phyloP scores from a whole-genome alignment of 2,113 vertebrate species.

The Nerophis lumbriciformis region DNA sequence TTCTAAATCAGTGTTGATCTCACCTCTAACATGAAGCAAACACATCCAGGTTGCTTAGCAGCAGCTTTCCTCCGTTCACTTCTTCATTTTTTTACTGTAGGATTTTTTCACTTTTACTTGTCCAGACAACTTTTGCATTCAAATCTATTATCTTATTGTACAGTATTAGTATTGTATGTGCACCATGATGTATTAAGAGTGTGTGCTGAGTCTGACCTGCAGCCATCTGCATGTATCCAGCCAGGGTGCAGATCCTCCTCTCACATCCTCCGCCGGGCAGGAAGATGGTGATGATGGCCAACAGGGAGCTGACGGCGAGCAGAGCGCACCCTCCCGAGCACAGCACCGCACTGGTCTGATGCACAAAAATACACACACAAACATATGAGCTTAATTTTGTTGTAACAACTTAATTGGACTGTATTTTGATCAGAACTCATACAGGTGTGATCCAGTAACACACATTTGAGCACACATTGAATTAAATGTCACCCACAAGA shows the following conservation, averaged over 20 bases:
- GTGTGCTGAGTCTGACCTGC: conserved; percentile 71
- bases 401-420: not conserved
- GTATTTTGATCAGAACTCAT: not conserved
- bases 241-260: conserved; percentile 83
- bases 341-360: conserved; percentile 87
- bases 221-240: conserved; percentile 92
- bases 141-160: conserved; percentile 27
- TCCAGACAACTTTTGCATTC: too few relatives aligned
- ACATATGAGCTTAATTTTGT: not conserved
- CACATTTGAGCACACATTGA: not conserved
- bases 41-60: conserved; percentile 66
- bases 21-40: conserved; percentile 17
- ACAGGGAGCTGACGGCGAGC: conserved; percentile 84
- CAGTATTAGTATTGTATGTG: conserved; percentile 10
- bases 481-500: not conserved
- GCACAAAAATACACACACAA: conserved; percentile 45
- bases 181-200: not conserved
- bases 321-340: conserved; percentile 85
- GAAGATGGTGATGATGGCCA: conserved; percentile 86
- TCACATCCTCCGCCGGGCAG: conserved; percentile 86
- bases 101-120: not conserved
- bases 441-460: not conserved
- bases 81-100: conserved; percentile 22
- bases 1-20: conserved; percentile 54
- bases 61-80: conserved; percentile 50